Evolutionary conservation across 2,888 invertebrate species (phyloP), one percentile per base, ranked within the genome.

Genomic region (Pachydiplax longipennis): DNA sequence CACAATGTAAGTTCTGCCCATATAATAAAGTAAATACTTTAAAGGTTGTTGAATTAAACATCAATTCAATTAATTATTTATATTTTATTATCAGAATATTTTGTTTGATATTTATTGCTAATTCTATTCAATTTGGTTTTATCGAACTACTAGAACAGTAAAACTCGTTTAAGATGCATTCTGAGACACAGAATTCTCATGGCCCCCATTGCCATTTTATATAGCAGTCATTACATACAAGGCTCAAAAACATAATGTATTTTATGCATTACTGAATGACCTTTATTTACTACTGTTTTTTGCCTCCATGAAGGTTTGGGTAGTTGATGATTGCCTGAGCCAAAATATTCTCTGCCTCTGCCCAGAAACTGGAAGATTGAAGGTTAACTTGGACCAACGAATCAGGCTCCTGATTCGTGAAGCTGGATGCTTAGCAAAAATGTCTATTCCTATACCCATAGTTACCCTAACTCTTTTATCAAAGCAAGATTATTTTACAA

Each of bases 381-480:
- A 95, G 91, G 97, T 98, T 0, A 98, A 98, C 93, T 93, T 98
- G 61, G 97, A 98, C 93, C 95, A 95, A 53, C 96, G 97, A 0
- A 96, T 98, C 35, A 95, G 96, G 6, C 94, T 98, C 48, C 94
- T 98, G 65, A 97, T 98, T 90, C 95, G 97, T 48, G 98, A 98
- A 94, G 96, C 98, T 0, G 98, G 98, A 93, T 96, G 98, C 93
- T 95, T 98, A 93, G 96, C 97, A 1, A 98, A 98, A 93, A 95
- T 98, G 95, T 95, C 96, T 8, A 94, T 98, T 2, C 96, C 97
- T n/a, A 94, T 97, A 91, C 98, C 98, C 0, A 96, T 97, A 91
- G 96, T 98, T 0, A 97, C 97, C 40, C 95, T 97, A 91, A 97
- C 97, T 0, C 94, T 98, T 65, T 96, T 97, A 93, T 95, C 96